A percentile compares a stretch with the other conserved stretches of the same genome.
These are phyloP conservation scores for Geophilus truncorum DNA, from an alignment of 2,888 invertebrate species.

Conservation along the genomic window DNA sequence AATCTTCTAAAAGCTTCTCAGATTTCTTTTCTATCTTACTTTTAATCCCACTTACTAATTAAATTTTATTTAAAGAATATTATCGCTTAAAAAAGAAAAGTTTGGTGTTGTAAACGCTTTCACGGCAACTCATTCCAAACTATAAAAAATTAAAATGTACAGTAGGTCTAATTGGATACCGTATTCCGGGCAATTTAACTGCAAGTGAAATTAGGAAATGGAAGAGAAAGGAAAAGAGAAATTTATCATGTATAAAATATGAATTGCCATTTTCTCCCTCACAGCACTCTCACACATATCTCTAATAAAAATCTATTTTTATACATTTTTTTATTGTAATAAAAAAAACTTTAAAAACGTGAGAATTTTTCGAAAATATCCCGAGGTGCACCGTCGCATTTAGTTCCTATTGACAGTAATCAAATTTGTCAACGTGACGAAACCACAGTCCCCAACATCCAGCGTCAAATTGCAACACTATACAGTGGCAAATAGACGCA, in stretches of 20 bases:
- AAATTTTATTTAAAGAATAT: not conserved
- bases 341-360: not conserved
- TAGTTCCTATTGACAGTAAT: not conserved
- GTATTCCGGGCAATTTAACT: slow-evolving; percentile 19
- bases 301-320: not conserved
- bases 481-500: not conserved
- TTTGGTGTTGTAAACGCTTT: not conserved
- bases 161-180: not conserved
- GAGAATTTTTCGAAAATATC: not conserved
- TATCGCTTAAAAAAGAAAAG: not conserved
- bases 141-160: not conserved
- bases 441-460: not conserved
- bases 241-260: not conserved
- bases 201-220: not conserved
- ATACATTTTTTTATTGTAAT: not conserved
- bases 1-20: not conserved
- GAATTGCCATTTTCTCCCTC: not conserved
- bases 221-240: not conserved
- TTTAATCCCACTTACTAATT: not conserved
- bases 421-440: not conserved
- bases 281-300: too few species aligned
- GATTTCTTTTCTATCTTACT: not conserved
- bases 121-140: not conserved
- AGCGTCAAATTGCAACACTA: not conserved
- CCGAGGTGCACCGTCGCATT: not conserved